phyloP scores from a whole-genome alignment of 2,888 invertebrate species.

The Serripes groenlandicus region DNA sequence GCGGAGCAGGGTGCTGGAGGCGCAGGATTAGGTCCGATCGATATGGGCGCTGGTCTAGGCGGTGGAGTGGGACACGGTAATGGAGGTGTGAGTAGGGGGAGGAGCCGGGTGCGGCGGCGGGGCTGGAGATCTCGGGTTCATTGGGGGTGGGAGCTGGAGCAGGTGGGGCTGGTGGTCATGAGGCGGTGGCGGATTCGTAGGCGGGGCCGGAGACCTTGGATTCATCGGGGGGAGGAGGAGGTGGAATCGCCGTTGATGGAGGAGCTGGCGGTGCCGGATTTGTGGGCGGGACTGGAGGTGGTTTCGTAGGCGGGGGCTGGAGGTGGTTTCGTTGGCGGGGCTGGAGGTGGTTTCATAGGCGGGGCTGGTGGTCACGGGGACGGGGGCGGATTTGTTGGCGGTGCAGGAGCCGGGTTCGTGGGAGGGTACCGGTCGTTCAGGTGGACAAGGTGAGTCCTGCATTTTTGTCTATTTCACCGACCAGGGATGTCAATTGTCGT shows the following conservation, averaged over 20 bases:
- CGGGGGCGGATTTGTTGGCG: not conserved
- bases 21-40: no score
- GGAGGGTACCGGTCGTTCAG: no score
- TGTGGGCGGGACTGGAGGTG: not conserved
- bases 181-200: not conserved
- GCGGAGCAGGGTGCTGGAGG: no score
- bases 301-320: slow-evolving; percentile 13
- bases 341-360: not conserved
- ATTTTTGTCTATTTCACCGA: no score
- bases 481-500: no score
- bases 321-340: slow-evolving; percentile 4
- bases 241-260: not conserved
- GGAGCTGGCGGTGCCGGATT: not conserved
- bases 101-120: not conserved
- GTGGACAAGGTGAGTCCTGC: no score
- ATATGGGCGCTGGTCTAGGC: no score
- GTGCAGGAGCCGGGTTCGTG: not conserved
- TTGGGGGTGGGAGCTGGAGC: not conserved
- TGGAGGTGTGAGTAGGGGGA: not conserved
- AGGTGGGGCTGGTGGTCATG: not conserved
- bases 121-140: not conserved
- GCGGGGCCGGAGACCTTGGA: not conserved
- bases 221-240: not conserved
- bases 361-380: not conserved
- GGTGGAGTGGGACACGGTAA: not conserved